Evolutionary conservation across 1,140 invertebrate species (phyloP).

Genomic region (Homalodisca vitripennis): DNA sequence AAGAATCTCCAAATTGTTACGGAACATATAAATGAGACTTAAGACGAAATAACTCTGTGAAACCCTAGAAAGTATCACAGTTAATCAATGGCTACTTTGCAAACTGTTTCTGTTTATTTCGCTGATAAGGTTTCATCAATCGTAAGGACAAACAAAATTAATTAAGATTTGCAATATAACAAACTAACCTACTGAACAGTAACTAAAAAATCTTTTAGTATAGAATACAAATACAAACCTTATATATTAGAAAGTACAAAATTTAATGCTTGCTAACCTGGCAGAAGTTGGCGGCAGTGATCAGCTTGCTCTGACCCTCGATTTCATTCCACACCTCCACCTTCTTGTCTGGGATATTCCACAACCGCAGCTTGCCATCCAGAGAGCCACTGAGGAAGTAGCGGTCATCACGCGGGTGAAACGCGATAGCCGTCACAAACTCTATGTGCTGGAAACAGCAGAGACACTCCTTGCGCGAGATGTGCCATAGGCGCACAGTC

Average conservation of each 20-base stretch:
- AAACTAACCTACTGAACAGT: no score
- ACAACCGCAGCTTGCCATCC: slow-evolving; percentile 94
- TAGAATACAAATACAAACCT: not conserved
- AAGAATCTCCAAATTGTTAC: no score
- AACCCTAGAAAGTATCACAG: no score
- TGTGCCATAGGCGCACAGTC: slow-evolving; percentile 96
- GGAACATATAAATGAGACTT: no score
- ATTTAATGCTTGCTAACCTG: slow-evolving; percentile 49
- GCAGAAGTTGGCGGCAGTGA: slow-evolving; percentile 97
- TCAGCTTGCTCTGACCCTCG: slow-evolving; percentile 89
- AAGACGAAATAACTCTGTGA: no score
- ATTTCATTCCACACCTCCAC: slow-evolving; percentile 97
- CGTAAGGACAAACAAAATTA: no score
- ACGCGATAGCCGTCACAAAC: slow-evolving; percentile 97
- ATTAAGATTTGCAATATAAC: no score
- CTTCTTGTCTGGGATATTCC: slow-evolving; percentile 99
- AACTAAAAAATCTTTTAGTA: no score
- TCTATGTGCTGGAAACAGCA: slow-evolving; percentile 99
- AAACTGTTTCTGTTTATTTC: no score
- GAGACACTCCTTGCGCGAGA: slow-evolving; percentile 93
- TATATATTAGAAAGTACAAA: not conserved
- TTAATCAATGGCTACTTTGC: no score
- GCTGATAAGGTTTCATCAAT: no score
- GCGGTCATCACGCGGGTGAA: slow-evolving; percentile 94
- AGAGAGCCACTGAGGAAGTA: slow-evolving; percentile 95